A percentile compares a stretch with the other conserved stretches of the same genome.
phyloP scores from a whole-genome alignment of 2,113 vertebrate genomes.

The Chloebia gouldiae region DNA sequence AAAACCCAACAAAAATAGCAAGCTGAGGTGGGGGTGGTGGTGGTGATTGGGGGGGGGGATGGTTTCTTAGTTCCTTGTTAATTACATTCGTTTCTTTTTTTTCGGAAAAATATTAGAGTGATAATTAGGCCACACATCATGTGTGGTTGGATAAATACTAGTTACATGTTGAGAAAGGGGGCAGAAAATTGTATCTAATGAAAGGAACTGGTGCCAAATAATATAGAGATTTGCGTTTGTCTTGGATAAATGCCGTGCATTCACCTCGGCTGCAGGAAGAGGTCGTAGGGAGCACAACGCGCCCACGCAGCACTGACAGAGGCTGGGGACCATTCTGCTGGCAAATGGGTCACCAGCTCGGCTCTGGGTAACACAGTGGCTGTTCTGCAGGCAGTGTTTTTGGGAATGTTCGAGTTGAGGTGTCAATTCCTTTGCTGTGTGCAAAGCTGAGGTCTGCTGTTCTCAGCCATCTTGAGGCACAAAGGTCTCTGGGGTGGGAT shows the following conservation, averaged over 20 bases:
- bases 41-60: background rate
- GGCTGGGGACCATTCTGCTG: accelerated
- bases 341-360: background rate
- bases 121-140: conserved; percentile 38
- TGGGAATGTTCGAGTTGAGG: background rate
- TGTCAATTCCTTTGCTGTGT: accelerated
- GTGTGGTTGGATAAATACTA: conserved; percentile 19
- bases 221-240: background rate
- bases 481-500: accelerated
- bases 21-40: background rate
- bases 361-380: background rate
- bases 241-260: background rate
- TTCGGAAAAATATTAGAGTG: conserved; percentile 27
- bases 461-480: accelerated
- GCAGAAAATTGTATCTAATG: conserved; percentile 37
- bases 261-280: background rate
- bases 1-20: background rate
- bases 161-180: conserved; percentile 21
- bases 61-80: conserved; percentile 3
- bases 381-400: background rate
- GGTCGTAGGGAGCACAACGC: accelerated
- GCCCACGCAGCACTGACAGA: background rate
- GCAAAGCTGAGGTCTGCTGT: background rate
- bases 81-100: background rate
- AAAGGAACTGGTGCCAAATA: conserved; percentile 35